Evolutionary conservation across 2,888 invertebrate species (phyloP), one percentile per base, ranked within the genome.

Genomic region (Conistra vaccinii): DNA sequence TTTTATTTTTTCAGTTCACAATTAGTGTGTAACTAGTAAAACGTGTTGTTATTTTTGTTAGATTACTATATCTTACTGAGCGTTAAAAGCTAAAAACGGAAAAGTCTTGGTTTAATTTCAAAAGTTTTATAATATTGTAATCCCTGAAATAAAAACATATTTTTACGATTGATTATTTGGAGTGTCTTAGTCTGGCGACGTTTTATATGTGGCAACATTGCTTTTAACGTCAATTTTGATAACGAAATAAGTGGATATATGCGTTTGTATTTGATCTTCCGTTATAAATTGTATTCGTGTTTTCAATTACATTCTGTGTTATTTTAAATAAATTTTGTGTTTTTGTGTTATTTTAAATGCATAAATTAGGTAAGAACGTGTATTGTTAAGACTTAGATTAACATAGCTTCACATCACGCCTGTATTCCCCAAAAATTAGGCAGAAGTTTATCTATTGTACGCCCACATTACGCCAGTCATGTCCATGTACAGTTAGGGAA

Each of bases 1-100:
- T 73, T 69, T 70, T 68, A 67, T 65, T 67, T 51, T 67, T 74
- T 55, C 1, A 61, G 60, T 68, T 80, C 35, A 73, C 73, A 76
- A 83, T 80, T 80, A 76, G 68, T 35, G 26, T 45, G 39, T 39
- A 17, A 14, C 51, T 48, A 23, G 5, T 35, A 35, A 0, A 35
- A 35, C 35, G 35, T 35, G n/a, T n/a, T 45, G 32, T 68, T 71
- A 35, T 45, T 61, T 61, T 57, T 9, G 26, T 63, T 29, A 4
- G 9, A 35, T 12, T 35, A 51, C 3, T 42, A 0, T 23, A 17
- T 2, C 3, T 42, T 65, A 66, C 20, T 1, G 1, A 32, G 10
- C 1, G 7, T 26, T 4, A 7, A n/a, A n/a, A 26, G 7, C 0
- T 61, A 1, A 51, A 45, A 29, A 6, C 12, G 7, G 26, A 20